Base-by-base conservation (phyloP, 2,888 invertebrate species). In the Anarsia innoxiella region DNA sequence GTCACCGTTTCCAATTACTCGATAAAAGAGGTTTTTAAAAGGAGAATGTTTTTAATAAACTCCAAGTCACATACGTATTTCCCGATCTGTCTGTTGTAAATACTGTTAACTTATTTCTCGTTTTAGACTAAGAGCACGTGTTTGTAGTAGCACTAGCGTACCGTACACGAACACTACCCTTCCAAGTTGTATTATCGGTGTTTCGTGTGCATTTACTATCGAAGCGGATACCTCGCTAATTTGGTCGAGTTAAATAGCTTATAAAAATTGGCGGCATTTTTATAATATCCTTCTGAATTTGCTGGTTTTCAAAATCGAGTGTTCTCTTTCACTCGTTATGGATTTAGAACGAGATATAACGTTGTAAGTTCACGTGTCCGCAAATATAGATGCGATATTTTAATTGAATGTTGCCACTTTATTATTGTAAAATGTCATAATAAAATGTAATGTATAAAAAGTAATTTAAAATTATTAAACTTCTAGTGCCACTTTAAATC, bases 71-170 rank as follows among this genome's bases (percentile, higher is more conserved):
- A n/a, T n/a, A n/a, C n/a, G n/a, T n/a, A n/a, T n/a, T n/a, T n/a
- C n/a, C n/a, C n/a, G 25, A 25, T 25, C 33, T 33, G 33, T 25
- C 33, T 33, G 3, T 16, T 35, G 60, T 67, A 65, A 49, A 64
- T 64, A 62, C 39, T 51, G 57, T 59, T 63, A 53, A 52, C 52
- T 57, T 58, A 59, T 64, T 53, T n/a, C 41, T 44, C 49, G 49
- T 49, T 52, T 36, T 55, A 58, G 42, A 5, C 6, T 26, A 14
- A 14, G n/a, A n/a, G 25, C 33, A 32, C 33, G 12, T 36, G 23
- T 36, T 33, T 33, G 8, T 33, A 33, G 33, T 33, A 23, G 31
- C 23, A 32, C 23, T 23, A 5, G 14, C 19, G n/a, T 12, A 8
- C n/a, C 25, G n/a, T 9, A 15, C 33, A 26, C 25, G 10, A 45